Evolutionary conservation across 2,888 invertebrate genomes (phyloP), one percentile per base, ranked within the genome.

Genomic region (Lingula anatina): DNA sequence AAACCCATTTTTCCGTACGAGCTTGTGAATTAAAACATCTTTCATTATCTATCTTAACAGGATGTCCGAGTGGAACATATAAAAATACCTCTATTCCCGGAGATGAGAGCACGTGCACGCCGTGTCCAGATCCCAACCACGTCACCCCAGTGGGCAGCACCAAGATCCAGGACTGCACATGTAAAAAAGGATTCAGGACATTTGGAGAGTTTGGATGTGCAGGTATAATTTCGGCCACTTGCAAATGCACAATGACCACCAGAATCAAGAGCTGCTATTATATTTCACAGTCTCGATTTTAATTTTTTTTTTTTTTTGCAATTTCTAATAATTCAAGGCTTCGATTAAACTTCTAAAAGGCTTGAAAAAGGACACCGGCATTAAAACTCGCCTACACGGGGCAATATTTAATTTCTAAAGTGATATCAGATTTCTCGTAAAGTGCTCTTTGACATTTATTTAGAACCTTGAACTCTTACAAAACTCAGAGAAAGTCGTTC

Each of bases 111-210:
- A 68, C 73, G 3, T 80, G 80, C 59, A 60, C 68, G 7, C 79
- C 82, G 2, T 86, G 86, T 65, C 85, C 86, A 1, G 85, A 85
- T 66, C 77, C 80, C 21, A 82, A 85, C 66, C 85, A 86, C 54
- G 77, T 81, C 15, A 84, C 84, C 0, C 64, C 73, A 7, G 65
- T 70, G n/a, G 76, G 79, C 7, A 83, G 84, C 37, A 83, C 84
- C 0, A 80, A 82, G 20, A 57, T 79, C 7, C 54, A 63, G 4
- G 81, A 83, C 56, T 86, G 86, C 65, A 73, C 77, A 20, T 86
- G 86, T 62, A 83, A 84, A 65, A 72, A 75, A 15, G 86, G 86
- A n/a, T 86, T 81, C 64, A 54, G 64, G 20, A 58, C 54, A 42
- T 31, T 61, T 41, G 68, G 62, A 38, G 76, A 78, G 18, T 76